Evolutionary conservation across 2,888 invertebrate species (phyloP).

Genomic region (Isotomurus palustris): DNA sequence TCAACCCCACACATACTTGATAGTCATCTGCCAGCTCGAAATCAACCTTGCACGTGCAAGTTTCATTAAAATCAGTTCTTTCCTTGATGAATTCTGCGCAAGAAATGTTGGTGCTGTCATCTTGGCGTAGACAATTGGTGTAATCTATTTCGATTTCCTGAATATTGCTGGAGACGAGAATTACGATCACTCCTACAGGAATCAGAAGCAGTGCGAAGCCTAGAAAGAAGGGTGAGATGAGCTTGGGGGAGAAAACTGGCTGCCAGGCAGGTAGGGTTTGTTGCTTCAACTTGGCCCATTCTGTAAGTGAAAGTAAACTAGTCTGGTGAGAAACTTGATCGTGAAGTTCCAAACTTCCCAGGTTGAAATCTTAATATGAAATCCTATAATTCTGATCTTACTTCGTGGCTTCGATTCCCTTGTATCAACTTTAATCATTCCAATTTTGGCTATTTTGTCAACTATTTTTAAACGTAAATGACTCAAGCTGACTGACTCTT

Average conservation of each 20-base stretch:
- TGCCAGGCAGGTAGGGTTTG: conserved; percentile 96
- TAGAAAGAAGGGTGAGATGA: conserved; percentile 19
- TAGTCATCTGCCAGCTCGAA: conserved; percentile 68
- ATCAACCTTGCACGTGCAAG: conserved; percentile 62
- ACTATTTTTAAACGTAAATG: too few relatives aligned
- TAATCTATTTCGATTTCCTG: conserved; percentile 26
- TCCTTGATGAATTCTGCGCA: conserved; percentile 62
- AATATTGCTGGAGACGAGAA: conserved; percentile 12
- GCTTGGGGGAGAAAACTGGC: conserved; percentile 75
- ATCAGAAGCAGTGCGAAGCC: conserved; percentile 20
- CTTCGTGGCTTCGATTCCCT: too few relatives aligned
- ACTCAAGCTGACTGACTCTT: too few relatives aligned
- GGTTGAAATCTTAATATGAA: not conserved
- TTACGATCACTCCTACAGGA: conserved; percentile 22
- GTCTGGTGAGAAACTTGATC: not conserved
- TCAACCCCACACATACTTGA: conserved; percentile 53
- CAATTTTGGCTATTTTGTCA: too few relatives aligned
- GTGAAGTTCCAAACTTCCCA: not conserved
- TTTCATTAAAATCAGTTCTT: conserved; percentile 46
- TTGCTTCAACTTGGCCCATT: conserved; percentile 65
- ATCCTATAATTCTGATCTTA: too few relatives aligned
- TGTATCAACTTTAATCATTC: too few relatives aligned
- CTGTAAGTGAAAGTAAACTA: not conserved
- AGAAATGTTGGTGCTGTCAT: conserved; percentile 49
- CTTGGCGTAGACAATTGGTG: conserved; percentile 20